Conservation (phyloP, 2,113 vertebrate species). For the Rousettus leschenaultii region DNA sequence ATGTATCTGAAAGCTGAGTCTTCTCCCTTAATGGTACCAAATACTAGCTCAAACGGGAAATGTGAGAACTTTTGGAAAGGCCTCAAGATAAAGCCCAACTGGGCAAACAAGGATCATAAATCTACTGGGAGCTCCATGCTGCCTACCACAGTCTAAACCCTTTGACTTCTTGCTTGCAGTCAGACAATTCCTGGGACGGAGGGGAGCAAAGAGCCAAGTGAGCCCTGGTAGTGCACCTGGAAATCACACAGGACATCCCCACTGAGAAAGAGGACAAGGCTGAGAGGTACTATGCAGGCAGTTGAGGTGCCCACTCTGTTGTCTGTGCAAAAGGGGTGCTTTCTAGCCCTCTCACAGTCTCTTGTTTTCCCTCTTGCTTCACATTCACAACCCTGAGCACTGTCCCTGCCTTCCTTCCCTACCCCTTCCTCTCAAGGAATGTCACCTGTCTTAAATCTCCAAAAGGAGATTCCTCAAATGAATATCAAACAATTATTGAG, state of each 20-base stretch:
- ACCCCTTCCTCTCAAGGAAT: neutral
- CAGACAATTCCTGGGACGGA: neutral
- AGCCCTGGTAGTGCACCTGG: too few species aligned
- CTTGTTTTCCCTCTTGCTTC: neutral
- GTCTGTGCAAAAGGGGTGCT: accelerated
- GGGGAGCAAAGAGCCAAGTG: neutral
- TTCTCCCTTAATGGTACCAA: neutral
- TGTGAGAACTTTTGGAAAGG: neutral
- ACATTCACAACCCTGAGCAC: neutral
- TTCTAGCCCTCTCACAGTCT: neutral
- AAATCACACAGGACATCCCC: accelerated
- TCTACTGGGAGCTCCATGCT: neutral
- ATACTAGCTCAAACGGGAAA: neutral
- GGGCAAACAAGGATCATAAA: neutral
- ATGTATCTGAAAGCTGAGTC: neutral
- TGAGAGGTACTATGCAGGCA: accelerated
- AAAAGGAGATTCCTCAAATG: neutral
- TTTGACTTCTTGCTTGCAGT: neutral
- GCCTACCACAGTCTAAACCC: neutral
- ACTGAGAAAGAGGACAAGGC: neutral
- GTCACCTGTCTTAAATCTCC: neutral
- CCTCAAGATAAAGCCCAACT: neutral
- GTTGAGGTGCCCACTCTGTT: accelerated
- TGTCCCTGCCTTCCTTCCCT: neutral
- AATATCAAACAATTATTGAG: neutral